Evolutionary conservation across 2,888 invertebrate species (phyloP).

Genomic region (Apoda limacodes): DNA sequence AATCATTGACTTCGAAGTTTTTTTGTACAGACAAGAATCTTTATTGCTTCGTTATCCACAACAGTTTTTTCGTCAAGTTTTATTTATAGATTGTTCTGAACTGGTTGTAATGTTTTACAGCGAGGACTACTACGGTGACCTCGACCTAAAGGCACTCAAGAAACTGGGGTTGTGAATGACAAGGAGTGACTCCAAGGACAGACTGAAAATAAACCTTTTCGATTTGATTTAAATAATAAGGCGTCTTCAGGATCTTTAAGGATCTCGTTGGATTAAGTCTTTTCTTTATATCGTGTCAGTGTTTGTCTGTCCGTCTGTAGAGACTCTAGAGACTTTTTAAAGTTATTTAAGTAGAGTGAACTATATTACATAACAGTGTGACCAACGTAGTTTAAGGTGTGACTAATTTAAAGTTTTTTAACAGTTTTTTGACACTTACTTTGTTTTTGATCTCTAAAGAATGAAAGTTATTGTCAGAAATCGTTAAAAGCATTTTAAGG

Average conservation of each 20-base stretch:
- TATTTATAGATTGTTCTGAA: background rate
- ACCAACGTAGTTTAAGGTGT: no score
- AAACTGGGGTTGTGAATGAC: conserved; percentile 80
- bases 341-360: no score
- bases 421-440: no score
- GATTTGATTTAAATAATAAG: conserved; percentile 37
- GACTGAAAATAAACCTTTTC: conserved; percentile 54
- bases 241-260: conserved; percentile 31
- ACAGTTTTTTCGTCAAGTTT: background rate
- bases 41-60: background rate
- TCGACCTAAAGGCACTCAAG: conserved; percentile 88
- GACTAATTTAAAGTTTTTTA: no score
- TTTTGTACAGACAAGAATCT: background rate
- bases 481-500: conserved; percentile 28
- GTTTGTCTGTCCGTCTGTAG: no score
- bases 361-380: no score
- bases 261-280: no score
- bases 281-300: no score
- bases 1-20: no score
- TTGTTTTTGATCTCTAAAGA: no score
- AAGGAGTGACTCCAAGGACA: conserved; percentile 61
- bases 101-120: conserved; percentile 56
- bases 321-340: no score
- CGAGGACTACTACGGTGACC: conserved; percentile 93
- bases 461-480: no score